Base-by-base conservation (phyloP, 2,797 vertebrate species). In the Atherinosoma microstoma region DNA sequence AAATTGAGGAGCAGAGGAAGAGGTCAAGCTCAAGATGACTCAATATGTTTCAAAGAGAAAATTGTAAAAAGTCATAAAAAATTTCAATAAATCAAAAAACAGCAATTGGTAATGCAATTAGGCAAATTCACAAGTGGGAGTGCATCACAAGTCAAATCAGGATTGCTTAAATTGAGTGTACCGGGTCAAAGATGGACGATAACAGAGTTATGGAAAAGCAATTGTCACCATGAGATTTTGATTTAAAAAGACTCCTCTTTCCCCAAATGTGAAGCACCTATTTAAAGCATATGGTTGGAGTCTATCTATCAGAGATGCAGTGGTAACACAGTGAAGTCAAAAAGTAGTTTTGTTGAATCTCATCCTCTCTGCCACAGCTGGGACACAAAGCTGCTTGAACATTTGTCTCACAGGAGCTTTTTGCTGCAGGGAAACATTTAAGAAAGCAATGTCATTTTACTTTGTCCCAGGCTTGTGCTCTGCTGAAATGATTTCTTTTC, bases 261-360 rank as follows among this genome's bases (percentile, higher is more conserved):
- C 24, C 62, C 36, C 18, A 78, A 84, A 85, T 74, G 54, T 16
- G 18, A 81, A 75, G 76, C 73, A 58, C 62, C 62, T 73, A 75
- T 77, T 84, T 73, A 60, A 54, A 85, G 63, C 80, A 78, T 88
- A 77, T 79, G 76, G 82, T 70, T 15, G 32, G 4, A 53, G 74
- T 77, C 62, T 51, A 57, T 82, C 67, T 67, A 78, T 81, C 83
- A 79, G 76, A 40, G 73, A 68, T 63, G 76, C 59, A 51, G 56
- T 34, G 32, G 84, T 86, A 82, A 74, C 76, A 76, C 57, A 18
- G 36, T 38, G 66, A 59, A 87, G 84, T 83, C 83, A 79, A 86
- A 84, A 87, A 84, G 84, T 85, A 74, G 82, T 74, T 82, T 77
- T 79, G 78, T 89, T 83, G 83, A 87, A 85, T 90, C 85, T 70